Conservation (phyloP, 2,888 invertebrate genomes). For the Dasysyrphus tricinctus region DNA sequence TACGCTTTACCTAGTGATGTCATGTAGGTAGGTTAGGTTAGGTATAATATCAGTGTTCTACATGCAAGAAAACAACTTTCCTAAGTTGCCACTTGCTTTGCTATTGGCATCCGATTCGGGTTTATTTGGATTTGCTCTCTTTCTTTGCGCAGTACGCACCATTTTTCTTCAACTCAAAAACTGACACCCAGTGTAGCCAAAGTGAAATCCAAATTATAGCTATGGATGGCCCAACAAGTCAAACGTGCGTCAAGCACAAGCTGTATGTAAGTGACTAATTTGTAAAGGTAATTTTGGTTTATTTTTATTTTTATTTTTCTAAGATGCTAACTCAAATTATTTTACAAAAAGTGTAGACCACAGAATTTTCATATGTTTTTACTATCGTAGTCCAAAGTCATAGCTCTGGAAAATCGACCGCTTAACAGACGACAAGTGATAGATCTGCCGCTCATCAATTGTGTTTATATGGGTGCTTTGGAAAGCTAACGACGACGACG, state of each 20-base stretch:
- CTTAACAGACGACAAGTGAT: too few species aligned
- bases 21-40: neutral
- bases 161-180: neutral
- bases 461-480: too few species aligned
- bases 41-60: constrained; percentile 13
- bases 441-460: too few species aligned
- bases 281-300: too few species aligned
- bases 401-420: too few species aligned
- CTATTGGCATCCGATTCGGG: neutral
- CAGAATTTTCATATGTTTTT: too few species aligned
- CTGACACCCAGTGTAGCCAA: neutral
- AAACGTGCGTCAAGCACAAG: neutral
- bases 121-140: constrained; percentile 20
- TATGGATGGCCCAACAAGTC: neutral
- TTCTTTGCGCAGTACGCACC: constrained; percentile 4
- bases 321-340: too few species aligned
- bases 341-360: too few species aligned
- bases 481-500: too few species aligned
- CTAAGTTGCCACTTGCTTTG: constrained; percentile 27
- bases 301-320: too few species aligned
- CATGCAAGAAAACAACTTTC: constrained; percentile 26
- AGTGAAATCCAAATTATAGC: neutral
- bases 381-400: too few species aligned
- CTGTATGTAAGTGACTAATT: too few species aligned
- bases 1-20: constrained; percentile 31